These are phyloP conservation scores for Alviniconcha marisindica DNA, from an alignment of 1,140 invertebrate genomes.

Conservation along the genomic window DNA sequence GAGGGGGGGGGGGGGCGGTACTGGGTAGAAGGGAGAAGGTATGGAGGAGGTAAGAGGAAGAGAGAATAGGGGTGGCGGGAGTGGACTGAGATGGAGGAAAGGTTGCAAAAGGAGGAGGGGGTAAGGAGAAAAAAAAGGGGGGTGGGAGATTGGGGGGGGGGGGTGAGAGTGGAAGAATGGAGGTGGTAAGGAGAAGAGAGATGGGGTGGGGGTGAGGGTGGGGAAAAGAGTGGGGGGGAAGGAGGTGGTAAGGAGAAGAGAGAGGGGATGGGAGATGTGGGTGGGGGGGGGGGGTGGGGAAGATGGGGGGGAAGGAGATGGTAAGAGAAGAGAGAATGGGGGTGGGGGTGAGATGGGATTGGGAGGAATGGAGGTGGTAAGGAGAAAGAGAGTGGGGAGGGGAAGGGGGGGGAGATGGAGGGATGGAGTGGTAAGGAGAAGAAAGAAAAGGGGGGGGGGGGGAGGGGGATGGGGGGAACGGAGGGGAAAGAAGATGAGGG, in stretches of 20 bases:
- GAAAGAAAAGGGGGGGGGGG: too few species aligned
- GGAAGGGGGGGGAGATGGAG: not conserved
- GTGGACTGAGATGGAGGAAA: not conserved
- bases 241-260: too few species aligned
- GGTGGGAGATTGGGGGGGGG: not conserved
- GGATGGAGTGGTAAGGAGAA: not conserved
- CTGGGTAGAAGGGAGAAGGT: not conserved
- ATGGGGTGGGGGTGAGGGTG: not conserved
- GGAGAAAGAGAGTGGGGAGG: too few species aligned
- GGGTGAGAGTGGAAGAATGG: not conserved
- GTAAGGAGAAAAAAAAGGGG: not conserved
- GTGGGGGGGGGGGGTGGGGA: too few species aligned
- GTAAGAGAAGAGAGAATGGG: too few species aligned
- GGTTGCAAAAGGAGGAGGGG: not conserved
- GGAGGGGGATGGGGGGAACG: too few species aligned
- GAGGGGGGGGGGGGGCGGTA: not conserved
- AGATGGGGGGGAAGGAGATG: too few species aligned
- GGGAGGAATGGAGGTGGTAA: too few species aligned
- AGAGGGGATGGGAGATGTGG: not conserved
- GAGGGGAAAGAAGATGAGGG: too few species aligned
- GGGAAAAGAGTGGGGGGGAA: too few species aligned
- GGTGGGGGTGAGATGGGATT: too few species aligned
- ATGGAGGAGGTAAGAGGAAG: not conserved
- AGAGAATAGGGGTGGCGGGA: not conserved
- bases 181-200: not conserved